phyloP scores from a whole-genome alignment of 2,797 vertebrate genomes.

The Acomys russatus region DNA sequence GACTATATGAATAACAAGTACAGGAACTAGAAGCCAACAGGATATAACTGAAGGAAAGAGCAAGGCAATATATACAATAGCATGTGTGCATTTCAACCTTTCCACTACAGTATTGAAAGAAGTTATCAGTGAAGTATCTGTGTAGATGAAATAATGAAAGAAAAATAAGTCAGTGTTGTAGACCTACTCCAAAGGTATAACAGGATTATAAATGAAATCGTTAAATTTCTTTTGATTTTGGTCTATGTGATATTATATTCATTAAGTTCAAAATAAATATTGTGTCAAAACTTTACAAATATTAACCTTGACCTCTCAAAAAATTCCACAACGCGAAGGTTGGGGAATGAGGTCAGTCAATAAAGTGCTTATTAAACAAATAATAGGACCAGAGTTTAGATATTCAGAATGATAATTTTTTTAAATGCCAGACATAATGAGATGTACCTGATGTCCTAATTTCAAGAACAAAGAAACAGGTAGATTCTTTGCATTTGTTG shows the following conservation, averaged over 20 bases:
- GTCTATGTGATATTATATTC: neutral
- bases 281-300: neutral
- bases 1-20: neutral
- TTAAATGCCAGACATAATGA: neutral
- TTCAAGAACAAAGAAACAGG: neutral
- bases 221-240: neutral
- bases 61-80: fast-evolving
- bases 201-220: neutral
- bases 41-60: fast-evolving
- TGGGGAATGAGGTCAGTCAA: neutral
- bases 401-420: neutral
- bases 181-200: neutral
- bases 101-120: neutral
- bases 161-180: neutral
- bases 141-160: neutral
- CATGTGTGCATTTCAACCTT: fast-evolving
- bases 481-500: neutral
- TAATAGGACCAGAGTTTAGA: neutral
- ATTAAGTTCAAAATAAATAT: too few relatives aligned
- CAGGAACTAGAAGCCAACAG: neutral
- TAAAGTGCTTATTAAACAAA: neutral
- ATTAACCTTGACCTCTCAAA: neutral
- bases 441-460: neutral
- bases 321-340: neutral
- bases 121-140: neutral